Evolutionary conservation across 2,888 invertebrate species (phyloP).

Genomic region (Lymantria monacha): DNA sequence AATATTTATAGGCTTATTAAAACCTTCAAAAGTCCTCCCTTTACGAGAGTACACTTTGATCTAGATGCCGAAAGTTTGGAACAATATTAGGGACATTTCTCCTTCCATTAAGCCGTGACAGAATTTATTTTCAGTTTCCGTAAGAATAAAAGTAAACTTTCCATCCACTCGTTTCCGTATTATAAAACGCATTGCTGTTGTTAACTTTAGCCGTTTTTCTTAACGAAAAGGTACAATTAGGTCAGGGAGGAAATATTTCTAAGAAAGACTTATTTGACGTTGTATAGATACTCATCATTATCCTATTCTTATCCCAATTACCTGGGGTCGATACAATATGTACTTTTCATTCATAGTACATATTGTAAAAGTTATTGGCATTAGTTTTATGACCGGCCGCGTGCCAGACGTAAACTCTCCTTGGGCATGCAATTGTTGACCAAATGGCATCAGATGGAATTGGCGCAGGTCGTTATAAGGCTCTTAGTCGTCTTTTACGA

Average conservation of each 20-base stretch:
- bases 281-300: no score
- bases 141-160: conserved; percentile 30
- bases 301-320: no score
- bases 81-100: conserved; percentile 29
- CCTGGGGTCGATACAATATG: no score
- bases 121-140: conserved; percentile 31
- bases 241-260: not conserved
- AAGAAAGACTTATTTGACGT: not conserved
- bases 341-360: no score
- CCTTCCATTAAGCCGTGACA: conserved; percentile 25
- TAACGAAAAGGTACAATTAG: conserved; percentile 4
- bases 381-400: no score
- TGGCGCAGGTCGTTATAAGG: no score
- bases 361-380: no score
- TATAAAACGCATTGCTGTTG: conserved; percentile 19
- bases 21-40: conserved; percentile 14
- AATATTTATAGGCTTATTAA: not conserved
- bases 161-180: conserved; percentile 15
- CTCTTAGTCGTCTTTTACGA: no score
- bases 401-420: no score
- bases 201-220: conserved; percentile 22
- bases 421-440: no score
- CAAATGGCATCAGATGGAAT: no score
- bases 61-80: conserved; percentile 29
- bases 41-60: conserved; percentile 19